A percentile compares a stretch with the other conserved stretches of the same genome.
Evolutionary conservation across 2,113 vertebrate genomes (phyloP).

Genomic region (Pelobates fuscus): DNA sequence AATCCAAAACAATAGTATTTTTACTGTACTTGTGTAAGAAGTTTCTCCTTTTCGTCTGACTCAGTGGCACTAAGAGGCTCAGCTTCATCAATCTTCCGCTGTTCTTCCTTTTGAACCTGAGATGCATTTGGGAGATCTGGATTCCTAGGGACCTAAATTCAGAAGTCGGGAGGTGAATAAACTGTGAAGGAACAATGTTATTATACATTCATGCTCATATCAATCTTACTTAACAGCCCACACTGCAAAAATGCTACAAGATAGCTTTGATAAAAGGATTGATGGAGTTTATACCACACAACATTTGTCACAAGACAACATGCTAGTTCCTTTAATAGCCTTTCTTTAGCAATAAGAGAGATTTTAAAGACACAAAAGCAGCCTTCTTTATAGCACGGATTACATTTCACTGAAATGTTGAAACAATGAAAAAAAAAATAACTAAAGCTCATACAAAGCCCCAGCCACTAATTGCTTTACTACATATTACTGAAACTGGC

Average conservation of each 20-base stretch:
- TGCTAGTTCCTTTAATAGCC: constrained; percentile 18
- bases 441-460: constrained; percentile 10
- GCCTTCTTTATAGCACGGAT: constrained; percentile 10
- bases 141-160: constrained; percentile 78
- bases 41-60: constrained; percentile 84
- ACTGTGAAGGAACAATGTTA: constrained; percentile 34
- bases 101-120: constrained; percentile 82
- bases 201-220: constrained; percentile 13
- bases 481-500: too few species aligned
- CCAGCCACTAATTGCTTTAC: neutral
- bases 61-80: constrained; percentile 79
- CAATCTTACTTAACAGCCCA: constrained; percentile 31
- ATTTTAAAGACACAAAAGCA: constrained; percentile 30
- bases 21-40: constrained; percentile 78
- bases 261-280: constrained; percentile 36
- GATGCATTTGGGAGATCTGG: constrained; percentile 80
- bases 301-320: constrained; percentile 28
- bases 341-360: neutral
- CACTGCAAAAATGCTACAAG: neutral
- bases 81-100: constrained; percentile 85
- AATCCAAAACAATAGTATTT: neutral
- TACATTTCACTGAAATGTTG: constrained; percentile 36
- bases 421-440: constrained; percentile 31
- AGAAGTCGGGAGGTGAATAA: constrained; percentile 43
- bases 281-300: neutral